phyloP scores from a whole-genome alignment of 2,113 vertebrate species.

The Asarcornis scutulata region DNA sequence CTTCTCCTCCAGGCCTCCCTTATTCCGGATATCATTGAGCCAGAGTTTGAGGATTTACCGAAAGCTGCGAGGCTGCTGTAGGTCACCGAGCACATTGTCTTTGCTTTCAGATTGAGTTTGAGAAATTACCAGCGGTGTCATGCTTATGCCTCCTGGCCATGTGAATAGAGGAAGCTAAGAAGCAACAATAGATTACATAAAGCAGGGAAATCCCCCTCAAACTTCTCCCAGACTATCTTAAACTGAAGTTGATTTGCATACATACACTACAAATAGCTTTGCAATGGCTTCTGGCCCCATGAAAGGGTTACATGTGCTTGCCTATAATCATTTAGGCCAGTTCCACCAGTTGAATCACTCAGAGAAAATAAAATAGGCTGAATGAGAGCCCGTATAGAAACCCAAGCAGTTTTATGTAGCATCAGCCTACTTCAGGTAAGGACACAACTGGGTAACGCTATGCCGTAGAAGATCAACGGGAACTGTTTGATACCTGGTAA shows the following conservation, averaged over 20 bases:
- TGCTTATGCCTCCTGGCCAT: neutral
- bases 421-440: neutral
- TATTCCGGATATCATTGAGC: neutral
- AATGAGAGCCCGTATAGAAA: neutral
- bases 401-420: neutral
- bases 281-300: neutral
- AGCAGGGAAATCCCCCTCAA: constrained; percentile 53
- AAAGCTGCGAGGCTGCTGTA: neutral
- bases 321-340: neutral
- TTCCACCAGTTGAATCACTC: neutral
- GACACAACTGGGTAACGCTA: neutral
- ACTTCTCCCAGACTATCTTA: constrained; percentile 4
- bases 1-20: neutral
- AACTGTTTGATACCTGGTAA: neutral
- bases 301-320: neutral
- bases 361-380: neutral
- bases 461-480: neutral
- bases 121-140: constrained; percentile 28
- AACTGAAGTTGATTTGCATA: constrained; percentile 31
- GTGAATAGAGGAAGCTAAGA: constrained; percentile 44
- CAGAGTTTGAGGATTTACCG: neutral
- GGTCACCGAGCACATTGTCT: neutral
- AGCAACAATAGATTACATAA: constrained; percentile 30
- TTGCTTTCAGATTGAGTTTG: constrained; percentile 30
- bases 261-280: neutral